Conservation (phyloP, 2,888 invertebrate genomes). For the Pheosia gnoma region DNA sequence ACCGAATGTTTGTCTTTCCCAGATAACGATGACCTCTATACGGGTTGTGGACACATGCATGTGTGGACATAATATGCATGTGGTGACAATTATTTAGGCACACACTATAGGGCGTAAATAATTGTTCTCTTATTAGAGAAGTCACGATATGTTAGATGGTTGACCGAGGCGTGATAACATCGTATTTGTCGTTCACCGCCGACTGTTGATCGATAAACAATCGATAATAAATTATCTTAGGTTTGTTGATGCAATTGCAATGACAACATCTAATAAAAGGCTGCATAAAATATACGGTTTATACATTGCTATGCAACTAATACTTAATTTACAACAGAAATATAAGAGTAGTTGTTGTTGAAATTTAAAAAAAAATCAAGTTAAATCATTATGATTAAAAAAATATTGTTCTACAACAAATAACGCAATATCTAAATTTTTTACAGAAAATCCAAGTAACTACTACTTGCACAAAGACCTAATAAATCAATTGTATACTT, state of each 20-base stretch:
- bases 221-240: background rate
- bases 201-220: conserved; percentile 6
- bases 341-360: too few relatives aligned
- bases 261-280: background rate
- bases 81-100: conserved; percentile 26
- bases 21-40: conserved; percentile 15
- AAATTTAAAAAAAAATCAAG: too few relatives aligned
- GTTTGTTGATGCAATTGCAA: background rate
- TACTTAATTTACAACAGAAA: too few relatives aligned
- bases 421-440: too few relatives aligned
- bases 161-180: conserved; percentile 7
- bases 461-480: too few relatives aligned
- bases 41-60: conserved; percentile 6
- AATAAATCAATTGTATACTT: too few relatives aligned
- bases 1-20: conserved; percentile 25
- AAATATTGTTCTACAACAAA: too few relatives aligned
- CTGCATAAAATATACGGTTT: too few relatives aligned
- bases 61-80: background rate
- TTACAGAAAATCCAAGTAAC: too few relatives aligned
- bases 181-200: background rate
- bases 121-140: background rate
- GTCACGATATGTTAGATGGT: conserved; percentile 10
- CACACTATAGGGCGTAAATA: conserved; percentile 10
- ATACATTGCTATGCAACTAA: too few relatives aligned
- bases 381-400: too few relatives aligned